Conservation (phyloP, 2,797 vertebrate genomes). For the Enteromius argenteus region DNA sequence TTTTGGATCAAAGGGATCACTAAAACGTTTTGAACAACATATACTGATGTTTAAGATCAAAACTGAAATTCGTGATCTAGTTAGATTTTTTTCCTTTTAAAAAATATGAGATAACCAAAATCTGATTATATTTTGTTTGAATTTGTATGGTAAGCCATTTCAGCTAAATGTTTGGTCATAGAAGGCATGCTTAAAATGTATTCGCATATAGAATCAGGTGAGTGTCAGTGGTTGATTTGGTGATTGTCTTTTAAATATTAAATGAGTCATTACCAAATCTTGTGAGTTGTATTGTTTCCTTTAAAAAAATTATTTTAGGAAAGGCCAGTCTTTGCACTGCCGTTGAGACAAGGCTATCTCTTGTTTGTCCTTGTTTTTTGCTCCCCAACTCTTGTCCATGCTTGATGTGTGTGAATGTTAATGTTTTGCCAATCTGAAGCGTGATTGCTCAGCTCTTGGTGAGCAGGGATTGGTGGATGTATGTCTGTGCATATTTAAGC, state of each 20-base stretch:
- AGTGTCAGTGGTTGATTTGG: background rate
- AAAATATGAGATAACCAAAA: too few species aligned
- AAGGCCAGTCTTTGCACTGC: background rate
- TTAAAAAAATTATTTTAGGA: background rate
- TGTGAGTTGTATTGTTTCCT: background rate
- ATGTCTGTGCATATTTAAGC: constrained; percentile 67
- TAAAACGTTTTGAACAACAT: background rate
- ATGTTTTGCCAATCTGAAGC: constrained; percentile 31
- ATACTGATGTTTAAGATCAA: background rate
- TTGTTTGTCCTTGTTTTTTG: background rate
- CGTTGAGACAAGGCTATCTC: background rate
- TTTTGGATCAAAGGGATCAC: background rate
- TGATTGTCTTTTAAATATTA: background rate
- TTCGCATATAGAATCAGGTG: background rate
- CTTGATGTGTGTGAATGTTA: constrained; percentile 25
- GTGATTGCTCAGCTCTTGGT: constrained; percentile 62
- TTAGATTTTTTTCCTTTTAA: background rate
- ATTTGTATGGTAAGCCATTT: background rate
- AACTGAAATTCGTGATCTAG: background rate
- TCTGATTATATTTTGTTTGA: too few species aligned
- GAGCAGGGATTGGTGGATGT: constrained; percentile 63
- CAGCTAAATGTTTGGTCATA: background rate
- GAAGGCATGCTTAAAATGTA: background rate
- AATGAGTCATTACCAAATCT: background rate
- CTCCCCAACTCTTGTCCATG: background rate